A percentile compares a stretch with the other conserved stretches of the same genome.
These are phyloP conservation scores for Pseudorasbora parva DNA, from an alignment of 2,113 vertebrate species.

Conservation along the genomic window DNA sequence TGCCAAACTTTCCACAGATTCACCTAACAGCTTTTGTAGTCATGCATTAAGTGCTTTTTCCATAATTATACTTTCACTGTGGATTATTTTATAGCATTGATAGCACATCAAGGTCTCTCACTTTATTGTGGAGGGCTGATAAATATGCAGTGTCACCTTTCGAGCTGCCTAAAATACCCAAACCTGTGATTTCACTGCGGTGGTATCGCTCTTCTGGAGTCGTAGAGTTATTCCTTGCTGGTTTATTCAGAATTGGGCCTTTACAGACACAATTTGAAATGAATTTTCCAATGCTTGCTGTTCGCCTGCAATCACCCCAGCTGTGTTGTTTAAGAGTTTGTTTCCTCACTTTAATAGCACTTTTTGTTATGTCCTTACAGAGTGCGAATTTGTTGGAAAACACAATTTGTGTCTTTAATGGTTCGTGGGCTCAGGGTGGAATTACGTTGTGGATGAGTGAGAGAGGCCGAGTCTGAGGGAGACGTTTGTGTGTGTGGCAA, in stretches of 20 bases:
- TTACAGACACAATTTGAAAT: slow-evolving; percentile 52
- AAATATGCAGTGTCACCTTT: slow-evolving; percentile 13
- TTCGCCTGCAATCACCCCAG: slow-evolving; percentile 55
- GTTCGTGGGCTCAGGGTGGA: slow-evolving; percentile 46
- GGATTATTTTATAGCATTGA: neutral
- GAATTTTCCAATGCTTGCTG: slow-evolving; percentile 44
- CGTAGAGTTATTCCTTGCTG: slow-evolving; percentile 41
- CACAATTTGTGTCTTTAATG: slow-evolving; percentile 61
- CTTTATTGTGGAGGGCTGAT: slow-evolving; percentile 22
- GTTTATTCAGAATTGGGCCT: slow-evolving; percentile 49
- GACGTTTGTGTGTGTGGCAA: slow-evolving; percentile 43
- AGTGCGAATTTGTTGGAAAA: slow-evolving; percentile 54
- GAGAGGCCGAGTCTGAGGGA: slow-evolving; percentile 38
- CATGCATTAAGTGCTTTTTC: neutral
- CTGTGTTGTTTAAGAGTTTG: slow-evolving; percentile 58
- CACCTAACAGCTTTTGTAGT: neutral
- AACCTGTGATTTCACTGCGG: slow-evolving; percentile 28
- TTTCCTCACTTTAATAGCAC: slow-evolving; percentile 52
- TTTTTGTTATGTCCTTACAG: slow-evolving; percentile 53
- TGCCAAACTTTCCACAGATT: neutral
- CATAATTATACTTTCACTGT: neutral
- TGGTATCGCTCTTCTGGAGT: slow-evolving; percentile 22
- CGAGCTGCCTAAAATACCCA: neutral
- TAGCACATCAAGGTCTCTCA: slow-evolving; percentile 8
- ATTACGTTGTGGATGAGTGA: slow-evolving; percentile 51